Evolutionary conservation across 92 coral and sea anemone genomes (phyloP).

Genomic region (Ricordea florida): DNA sequence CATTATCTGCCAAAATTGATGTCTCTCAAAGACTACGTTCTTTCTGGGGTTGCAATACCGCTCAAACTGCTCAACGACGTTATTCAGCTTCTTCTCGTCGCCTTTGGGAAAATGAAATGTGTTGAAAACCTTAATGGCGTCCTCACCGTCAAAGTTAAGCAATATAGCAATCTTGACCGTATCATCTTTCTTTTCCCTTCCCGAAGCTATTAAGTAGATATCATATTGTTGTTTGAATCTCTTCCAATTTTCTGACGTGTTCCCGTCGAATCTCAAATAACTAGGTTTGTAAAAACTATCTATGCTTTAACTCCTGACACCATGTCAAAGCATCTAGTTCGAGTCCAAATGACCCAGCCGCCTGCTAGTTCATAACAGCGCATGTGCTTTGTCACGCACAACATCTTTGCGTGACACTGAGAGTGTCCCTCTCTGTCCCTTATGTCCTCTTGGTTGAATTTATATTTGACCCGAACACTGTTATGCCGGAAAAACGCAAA

Average conservation of each 20-base stretch:
- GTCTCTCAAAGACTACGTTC: constrained; percentile 37
- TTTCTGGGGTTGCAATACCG: constrained; percentile 21
- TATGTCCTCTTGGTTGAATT: no score
- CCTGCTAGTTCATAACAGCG: no score
- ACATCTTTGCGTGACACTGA: no score
- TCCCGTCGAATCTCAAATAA: constrained; percentile 24
- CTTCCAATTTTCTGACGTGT: constrained; percentile 43
- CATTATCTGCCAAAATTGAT: no score
- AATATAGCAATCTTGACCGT: constrained; percentile 30
- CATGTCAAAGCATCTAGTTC: no score
- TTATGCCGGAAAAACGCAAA: no score
- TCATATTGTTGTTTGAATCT: constrained; percentile 50
- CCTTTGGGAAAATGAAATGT: constrained; percentile 32
- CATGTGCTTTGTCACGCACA: no score
- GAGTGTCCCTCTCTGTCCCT: no score
- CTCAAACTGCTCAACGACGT: constrained; percentile 29
- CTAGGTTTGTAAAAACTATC: constrained; percentile 28
- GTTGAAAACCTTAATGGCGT: constrained; percentile 42
- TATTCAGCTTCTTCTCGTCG: constrained; percentile 34
- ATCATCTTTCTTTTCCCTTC: constrained; percentile 33
- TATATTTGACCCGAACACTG: no score
- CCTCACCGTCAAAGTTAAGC: constrained; percentile 49
- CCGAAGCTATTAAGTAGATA: constrained; percentile 42
- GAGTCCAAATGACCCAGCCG: no score
- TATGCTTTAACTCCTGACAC: constrained; percentile 24